Evolutionary conservation across 92 coral and sea anemone genomes (phyloP).

Genomic region (Zoanthus gigantus): DNA sequence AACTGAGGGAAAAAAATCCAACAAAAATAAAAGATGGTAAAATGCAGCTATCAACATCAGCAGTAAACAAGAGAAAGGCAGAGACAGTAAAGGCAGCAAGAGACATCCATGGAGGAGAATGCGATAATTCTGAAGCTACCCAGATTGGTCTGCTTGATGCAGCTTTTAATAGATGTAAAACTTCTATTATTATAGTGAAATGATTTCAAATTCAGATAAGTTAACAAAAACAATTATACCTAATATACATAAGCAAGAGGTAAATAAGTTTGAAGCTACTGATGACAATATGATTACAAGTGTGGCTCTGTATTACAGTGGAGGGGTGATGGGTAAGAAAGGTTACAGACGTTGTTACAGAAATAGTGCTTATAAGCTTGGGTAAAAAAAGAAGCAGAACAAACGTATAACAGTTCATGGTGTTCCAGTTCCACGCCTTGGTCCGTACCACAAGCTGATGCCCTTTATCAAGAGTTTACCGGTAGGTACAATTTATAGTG

Average conservation of each 20-base stretch:
- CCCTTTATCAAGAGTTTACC: conserved; percentile 30
- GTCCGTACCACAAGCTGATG: conserved; percentile 47
- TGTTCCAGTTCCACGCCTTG: conserved; percentile 33
- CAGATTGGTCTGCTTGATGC: conserved; percentile 45
- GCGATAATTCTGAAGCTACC: conserved; percentile 30
- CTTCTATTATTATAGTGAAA: conserved; percentile 4
- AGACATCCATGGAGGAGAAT: conserved; percentile 38
- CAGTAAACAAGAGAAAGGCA: conserved; percentile 32
- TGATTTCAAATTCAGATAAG: conserved; percentile 41
- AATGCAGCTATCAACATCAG: not conserved
- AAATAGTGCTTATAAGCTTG: not conserved
- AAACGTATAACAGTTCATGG: conserved; percentile 39
- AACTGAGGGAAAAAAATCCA: not conserved
- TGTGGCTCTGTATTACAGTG: conserved; percentile 47
- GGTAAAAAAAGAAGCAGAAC: conserved; percentile 12
- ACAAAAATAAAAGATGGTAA: conserved; percentile 17
- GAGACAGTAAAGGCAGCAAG: conserved; percentile 17
- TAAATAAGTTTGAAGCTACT: conserved; percentile 43
- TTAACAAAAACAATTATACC: conserved; percentile 52
- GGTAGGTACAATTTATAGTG: conserved; percentile 23
- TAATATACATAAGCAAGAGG: conserved; percentile 37
- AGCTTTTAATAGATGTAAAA: conserved; percentile 10
- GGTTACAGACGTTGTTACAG: not conserved
- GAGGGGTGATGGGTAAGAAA: conserved; percentile 13
- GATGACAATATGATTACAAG: conserved; percentile 43